A percentile compares a stretch with the other conserved stretches of the same genome.
Conservation (phyloP, 2,888 invertebrate genomes). For the Cantharis flavilabris region DNA sequence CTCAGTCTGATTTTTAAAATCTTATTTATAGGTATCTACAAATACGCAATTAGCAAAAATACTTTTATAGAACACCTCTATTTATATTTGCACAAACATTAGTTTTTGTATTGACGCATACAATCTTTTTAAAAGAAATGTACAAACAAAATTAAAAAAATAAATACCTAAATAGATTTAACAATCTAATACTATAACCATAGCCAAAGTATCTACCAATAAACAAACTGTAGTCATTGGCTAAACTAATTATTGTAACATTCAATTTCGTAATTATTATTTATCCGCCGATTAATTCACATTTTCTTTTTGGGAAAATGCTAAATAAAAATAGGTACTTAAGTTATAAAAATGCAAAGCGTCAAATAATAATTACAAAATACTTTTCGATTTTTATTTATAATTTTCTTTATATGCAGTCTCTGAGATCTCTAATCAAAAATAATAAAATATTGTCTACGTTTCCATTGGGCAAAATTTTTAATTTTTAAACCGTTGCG, state of each 20-base stretch:
- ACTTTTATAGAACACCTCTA: not conserved
- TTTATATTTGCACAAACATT: not conserved
- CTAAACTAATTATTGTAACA: not conserved
- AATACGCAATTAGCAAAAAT: not conserved
- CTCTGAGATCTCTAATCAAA: conserved; percentile 1
- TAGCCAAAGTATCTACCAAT: conserved; percentile 3
- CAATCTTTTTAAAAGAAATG: not conserved
- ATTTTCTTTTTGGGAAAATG: not conserved
- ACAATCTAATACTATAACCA: conserved; percentile 12
- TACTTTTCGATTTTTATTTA: not conserved
- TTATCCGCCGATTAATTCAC: not conserved
- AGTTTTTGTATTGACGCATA: not conserved
- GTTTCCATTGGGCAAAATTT: not conserved
- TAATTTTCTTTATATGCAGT: not conserved
- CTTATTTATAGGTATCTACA: not conserved
- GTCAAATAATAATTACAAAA: not conserved
- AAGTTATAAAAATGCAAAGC: not conserved
- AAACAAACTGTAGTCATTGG: not conserved
- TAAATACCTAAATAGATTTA: conserved; percentile 5
- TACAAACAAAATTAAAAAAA: conserved; percentile 3
- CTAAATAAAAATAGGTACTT: not conserved
- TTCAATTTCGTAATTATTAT: not conserved
- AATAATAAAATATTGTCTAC: conserved; percentile 1
- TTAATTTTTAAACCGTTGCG: not conserved
- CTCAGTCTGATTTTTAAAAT: not conserved